Conservation (phyloP, 1,140 invertebrate species). For the Teleopsis dalmanni region DNA sequence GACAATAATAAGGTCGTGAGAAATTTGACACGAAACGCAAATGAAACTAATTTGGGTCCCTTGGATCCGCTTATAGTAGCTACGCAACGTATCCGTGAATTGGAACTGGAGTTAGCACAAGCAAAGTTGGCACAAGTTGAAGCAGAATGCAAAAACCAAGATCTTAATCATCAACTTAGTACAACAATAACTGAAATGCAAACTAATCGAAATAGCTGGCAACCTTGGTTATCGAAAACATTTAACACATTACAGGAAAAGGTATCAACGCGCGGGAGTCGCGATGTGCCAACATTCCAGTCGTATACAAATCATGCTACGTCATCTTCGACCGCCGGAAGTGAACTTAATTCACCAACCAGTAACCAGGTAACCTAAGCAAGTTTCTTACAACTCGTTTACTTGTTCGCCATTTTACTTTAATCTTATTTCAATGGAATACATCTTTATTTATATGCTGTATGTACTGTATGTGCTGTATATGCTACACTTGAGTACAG, state of each 20-base stretch:
- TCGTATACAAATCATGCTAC: constrained; percentile 31
- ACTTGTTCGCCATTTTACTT: no score
- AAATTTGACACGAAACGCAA: constrained; percentile 15
- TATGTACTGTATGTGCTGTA: no score
- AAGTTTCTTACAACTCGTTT: no score
- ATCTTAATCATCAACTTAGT: constrained; percentile 86
- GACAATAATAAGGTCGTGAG: constrained; percentile 15
- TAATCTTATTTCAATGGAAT: no score
- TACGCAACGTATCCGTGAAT: constrained; percentile 69
- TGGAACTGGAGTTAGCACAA: constrained; percentile 92
- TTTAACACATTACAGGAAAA: constrained; percentile 42
- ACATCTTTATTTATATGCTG: no score
- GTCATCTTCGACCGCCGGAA: constrained; percentile 24
- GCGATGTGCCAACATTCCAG: constrained; percentile 37
- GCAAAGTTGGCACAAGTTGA: constrained; percentile 95
- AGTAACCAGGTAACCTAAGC: constrained; percentile 41
- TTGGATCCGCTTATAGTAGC: constrained; percentile 38
- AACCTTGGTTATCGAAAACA: constrained; percentile 86
- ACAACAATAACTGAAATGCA: constrained; percentile 70
- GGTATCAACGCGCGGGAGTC: constrained; percentile 32
- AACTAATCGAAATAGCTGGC: constrained; percentile 62
- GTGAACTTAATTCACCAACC: constrained; percentile 37
- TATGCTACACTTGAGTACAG: no score
- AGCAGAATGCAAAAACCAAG: constrained; percentile 94
- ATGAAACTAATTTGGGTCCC: constrained; percentile 32